These are phyloP conservation scores for Acronicta alni DNA, from an alignment of 2,888 invertebrate species.

Conservation along the genomic window DNA sequence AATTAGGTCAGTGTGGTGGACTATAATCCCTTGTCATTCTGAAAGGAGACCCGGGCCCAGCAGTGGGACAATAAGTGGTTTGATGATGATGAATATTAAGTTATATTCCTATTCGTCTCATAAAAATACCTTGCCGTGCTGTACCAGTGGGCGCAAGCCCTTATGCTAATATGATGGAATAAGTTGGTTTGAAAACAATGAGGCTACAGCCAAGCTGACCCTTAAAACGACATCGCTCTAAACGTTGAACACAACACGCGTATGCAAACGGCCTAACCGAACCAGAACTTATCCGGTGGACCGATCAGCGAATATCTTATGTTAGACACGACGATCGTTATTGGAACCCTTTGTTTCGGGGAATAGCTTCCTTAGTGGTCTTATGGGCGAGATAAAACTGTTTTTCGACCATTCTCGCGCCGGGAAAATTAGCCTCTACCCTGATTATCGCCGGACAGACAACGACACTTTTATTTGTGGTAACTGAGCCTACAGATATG, in stretches of 20 bases:
- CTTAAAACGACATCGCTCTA: conserved; percentile 21
- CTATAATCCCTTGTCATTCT: no score
- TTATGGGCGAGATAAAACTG: conserved; percentile 82
- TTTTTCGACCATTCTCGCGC: conserved; percentile 66
- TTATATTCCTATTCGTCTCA: no score
- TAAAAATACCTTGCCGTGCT: no score
- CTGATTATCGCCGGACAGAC: conserved; percentile 68
- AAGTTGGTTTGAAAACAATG: background rate
- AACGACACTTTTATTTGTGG: conserved; percentile 65
- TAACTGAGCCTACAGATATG: conserved; percentile 55
- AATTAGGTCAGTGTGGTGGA: no score
- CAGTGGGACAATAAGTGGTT: no score
- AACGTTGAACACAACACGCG: conserved; percentile 1
- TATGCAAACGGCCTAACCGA: conserved; percentile 45
- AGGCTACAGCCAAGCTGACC: background rate
- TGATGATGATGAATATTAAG: no score
- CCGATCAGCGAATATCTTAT: conserved; percentile 73
- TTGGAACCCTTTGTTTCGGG: conserved; percentile 76
- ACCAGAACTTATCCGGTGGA: conserved; percentile 63
- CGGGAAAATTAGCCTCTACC: conserved; percentile 71
- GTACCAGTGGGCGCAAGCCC: no score
- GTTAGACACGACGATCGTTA: conserved; percentile 68
- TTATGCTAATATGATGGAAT: background rate
- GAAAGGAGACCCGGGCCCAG: no score
- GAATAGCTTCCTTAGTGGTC: conserved; percentile 81